A percentile compares a stretch with the other conserved stretches of the same genome.
phyloP scores from a whole-genome alignment of 2,888 invertebrate genomes.

The Plusia festucae region DNA sequence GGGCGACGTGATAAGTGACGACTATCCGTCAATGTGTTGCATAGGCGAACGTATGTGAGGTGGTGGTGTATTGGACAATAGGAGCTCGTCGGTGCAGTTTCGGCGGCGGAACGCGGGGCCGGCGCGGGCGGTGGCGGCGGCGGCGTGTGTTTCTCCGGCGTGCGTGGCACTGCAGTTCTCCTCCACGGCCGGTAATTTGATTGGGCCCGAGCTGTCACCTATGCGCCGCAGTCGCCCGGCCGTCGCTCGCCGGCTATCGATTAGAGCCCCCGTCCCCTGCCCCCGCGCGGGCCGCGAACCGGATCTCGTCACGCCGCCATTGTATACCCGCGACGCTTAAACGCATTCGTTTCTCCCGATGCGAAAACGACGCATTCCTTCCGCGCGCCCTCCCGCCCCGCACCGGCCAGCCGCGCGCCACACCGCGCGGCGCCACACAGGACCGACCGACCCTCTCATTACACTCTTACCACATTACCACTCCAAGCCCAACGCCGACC shows the following conservation, averaged over 20 bases:
- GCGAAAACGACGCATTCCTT: constrained; percentile 90
- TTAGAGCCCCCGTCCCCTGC: constrained; percentile 84
- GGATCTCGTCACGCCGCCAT: constrained; percentile 90
- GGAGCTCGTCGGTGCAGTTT: constrained; percentile 67
- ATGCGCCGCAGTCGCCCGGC: constrained; percentile 88
- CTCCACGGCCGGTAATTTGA: constrained; percentile 87
- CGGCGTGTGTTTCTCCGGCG: constrained; percentile 73
- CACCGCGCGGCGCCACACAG: constrained; percentile 75
- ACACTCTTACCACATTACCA: constrained; percentile 78
- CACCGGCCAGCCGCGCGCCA: constrained; percentile 71
- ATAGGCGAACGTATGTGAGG: constrained; percentile 66
- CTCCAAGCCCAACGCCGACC: constrained; percentile 55
- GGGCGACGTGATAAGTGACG: constrained; percentile 74
- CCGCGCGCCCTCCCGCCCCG: constrained; percentile 84
- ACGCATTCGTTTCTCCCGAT: constrained; percentile 90
- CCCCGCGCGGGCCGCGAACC: constrained; percentile 87
- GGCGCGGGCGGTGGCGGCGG: constrained; percentile 66
- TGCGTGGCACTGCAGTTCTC: constrained; percentile 84
- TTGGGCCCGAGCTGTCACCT: constrained; percentile 89
- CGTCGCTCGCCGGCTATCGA: constrained; percentile 89
- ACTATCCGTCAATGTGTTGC: constrained; percentile 78
- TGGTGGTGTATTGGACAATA: constrained; percentile 71
- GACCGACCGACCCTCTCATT: constrained; percentile 82
- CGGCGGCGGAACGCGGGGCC: constrained; percentile 67
- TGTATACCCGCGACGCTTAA: constrained; percentile 89